A percentile compares a stretch with the other conserved stretches of the same genome.
Evolutionary conservation across 2,113 vertebrate genomes (phyloP).

Genomic region (Symphodus melops): DNA sequence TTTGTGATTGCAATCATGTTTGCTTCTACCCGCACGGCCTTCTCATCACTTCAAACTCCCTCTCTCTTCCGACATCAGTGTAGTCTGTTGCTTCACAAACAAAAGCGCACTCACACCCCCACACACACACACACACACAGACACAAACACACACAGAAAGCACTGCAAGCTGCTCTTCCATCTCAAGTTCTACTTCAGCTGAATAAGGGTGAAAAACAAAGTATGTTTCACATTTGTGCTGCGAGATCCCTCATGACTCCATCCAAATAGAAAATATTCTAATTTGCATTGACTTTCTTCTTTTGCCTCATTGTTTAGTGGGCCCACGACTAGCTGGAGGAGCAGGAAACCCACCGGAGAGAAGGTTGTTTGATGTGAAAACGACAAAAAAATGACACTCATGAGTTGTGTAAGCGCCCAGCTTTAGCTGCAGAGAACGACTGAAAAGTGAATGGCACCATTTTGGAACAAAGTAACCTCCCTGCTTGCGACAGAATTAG

Average conservation of each 20-base stretch:
- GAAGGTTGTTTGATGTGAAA: conserved; percentile 20
- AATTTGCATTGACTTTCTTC: conserved; percentile 9
- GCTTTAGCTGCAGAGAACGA: conserved; percentile 29
- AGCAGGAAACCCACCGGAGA: conserved; percentile 31
- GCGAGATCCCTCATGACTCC: conserved; percentile 18
- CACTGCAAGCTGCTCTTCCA: conserved; percentile 45
- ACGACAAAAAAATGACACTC: conserved; percentile 24
- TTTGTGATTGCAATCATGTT: conserved; percentile 15
- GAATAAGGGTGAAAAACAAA: conserved; percentile 39
- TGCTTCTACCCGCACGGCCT: not conserved
- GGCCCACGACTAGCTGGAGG: conserved; percentile 2
- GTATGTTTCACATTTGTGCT: conserved; percentile 46
- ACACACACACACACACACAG: conserved; percentile 6
- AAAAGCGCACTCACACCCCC: too few relatives aligned
- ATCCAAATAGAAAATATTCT: conserved; percentile 34
- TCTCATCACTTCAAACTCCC: conserved; percentile 8
- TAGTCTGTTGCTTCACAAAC: conserved; percentile 15
- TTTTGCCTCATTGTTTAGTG: conserved; percentile 7
- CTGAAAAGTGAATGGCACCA: conserved; percentile 41
- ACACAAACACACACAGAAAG: conserved; percentile 17
- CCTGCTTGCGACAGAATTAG: conserved; percentile 12
- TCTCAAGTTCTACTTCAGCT: conserved; percentile 31
- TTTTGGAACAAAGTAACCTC: conserved; percentile 38
- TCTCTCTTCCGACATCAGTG: conserved; percentile 9
- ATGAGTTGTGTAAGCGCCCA: conserved; percentile 22